Conservation (phyloP, 2,888 invertebrate genomes). For the Drosophila kambysellisi region DNA sequence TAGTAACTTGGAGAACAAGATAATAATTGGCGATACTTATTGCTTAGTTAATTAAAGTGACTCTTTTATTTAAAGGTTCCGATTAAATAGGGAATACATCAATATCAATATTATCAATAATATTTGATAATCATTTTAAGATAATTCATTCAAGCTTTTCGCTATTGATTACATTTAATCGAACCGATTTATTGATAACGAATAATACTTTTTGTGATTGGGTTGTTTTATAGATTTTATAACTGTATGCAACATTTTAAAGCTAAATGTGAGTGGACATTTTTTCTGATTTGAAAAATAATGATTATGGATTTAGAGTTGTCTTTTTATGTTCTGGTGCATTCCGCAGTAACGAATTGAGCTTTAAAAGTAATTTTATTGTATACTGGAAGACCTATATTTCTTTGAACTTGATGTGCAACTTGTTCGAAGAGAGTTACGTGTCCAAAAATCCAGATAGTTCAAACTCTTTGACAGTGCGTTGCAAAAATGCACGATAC, state of each 20-base stretch:
- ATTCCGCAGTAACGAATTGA: neutral
- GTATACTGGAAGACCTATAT: conserved; percentile 29
- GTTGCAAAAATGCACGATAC: conserved; percentile 82
- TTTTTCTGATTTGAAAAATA: neutral
- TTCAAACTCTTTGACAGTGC: conserved; percentile 84
- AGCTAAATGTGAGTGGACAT: neutral
- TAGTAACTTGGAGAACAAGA: neutral
- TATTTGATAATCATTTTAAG: neutral
- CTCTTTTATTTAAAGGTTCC: neutral
- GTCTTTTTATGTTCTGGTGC: neutral
- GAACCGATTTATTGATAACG: neutral
- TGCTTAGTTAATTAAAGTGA: neutral
- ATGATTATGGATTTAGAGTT: neutral
- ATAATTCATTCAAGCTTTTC: neutral
- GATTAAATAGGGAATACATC: neutral
- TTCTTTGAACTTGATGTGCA: neutral
- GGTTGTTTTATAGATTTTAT: neutral
- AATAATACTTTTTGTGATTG: neutral
- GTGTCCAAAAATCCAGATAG: conserved; percentile 83
- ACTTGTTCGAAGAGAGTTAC: conserved; percentile 30
- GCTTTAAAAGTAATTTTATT: conserved; percentile 13
- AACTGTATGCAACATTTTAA: neutral
- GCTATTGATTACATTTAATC: neutral
- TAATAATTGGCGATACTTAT: neutral
- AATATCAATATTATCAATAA: neutral